phyloP scores from a whole-genome alignment of 2,797 vertebrate genomes.

The Amazonetta brasiliensis region DNA sequence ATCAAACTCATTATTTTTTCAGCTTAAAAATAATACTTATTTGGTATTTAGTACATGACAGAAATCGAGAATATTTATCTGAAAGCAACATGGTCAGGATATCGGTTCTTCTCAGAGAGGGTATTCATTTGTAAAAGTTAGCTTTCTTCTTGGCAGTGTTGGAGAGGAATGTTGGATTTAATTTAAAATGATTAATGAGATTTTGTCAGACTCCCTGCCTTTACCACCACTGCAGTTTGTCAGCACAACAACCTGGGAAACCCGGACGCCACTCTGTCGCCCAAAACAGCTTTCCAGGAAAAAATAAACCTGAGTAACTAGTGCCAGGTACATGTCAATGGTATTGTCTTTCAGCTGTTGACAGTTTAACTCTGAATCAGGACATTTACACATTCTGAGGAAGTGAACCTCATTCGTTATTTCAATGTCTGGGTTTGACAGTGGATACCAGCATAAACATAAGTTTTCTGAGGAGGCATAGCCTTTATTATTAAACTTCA shows the following conservation, averaged over 20 bases:
- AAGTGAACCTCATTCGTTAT: conserved; percentile 56
- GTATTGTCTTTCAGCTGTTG: conserved; percentile 78
- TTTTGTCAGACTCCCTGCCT: conserved; percentile 87
- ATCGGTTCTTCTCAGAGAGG: conserved; percentile 65
- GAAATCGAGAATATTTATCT: conserved; percentile 46
- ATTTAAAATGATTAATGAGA: conserved; percentile 98
- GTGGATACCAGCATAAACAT: neutral
- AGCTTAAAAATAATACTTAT: conserved; percentile 48
- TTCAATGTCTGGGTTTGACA: conserved; percentile 46
- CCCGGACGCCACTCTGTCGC: conserved; percentile 86
- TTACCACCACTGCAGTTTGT: conserved; percentile 91
- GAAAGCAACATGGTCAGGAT: conserved; percentile 64
- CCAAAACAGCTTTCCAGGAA: conserved; percentile 79
- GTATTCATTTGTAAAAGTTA: conserved; percentile 85
- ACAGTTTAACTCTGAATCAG: conserved; percentile 77
- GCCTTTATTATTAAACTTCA: neutral
- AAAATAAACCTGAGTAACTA: conserved; percentile 77
- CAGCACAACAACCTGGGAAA: conserved; percentile 86
- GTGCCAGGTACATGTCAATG: conserved; percentile 79
- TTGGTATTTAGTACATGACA: neutral
- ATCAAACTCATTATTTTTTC: conserved; percentile 14
- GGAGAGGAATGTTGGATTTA: conserved; percentile 86
- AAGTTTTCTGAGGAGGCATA: neutral
- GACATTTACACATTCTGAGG: conserved; percentile 64
- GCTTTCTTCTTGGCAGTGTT: conserved; percentile 78